Conservation (phyloP, 2,113 vertebrate genomes). For the Bambusicola thoracicus region DNA sequence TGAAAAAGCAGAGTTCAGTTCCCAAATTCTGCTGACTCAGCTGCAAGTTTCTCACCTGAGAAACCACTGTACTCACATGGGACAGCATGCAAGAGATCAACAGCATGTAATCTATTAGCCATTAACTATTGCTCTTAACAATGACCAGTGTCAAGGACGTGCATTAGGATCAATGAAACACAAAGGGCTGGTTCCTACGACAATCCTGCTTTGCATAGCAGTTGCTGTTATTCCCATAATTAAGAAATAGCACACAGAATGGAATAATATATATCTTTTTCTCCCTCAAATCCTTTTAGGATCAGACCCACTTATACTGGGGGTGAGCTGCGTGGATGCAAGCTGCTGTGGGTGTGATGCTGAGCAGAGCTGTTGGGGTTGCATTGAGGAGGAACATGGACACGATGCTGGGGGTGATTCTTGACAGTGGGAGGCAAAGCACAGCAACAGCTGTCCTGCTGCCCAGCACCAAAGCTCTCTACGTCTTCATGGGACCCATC, state of each 20-base stretch:
- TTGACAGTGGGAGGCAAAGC: neutral
- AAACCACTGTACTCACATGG: fast-evolving
- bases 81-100: neutral
- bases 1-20: neutral
- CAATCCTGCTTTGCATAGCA: neutral
- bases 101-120: neutral
- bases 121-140: slow-evolving; percentile 41
- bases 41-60: neutral
- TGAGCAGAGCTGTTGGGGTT: neutral
- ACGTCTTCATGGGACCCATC: fast-evolving
- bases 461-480: neutral
- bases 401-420: no score
- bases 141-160: neutral
- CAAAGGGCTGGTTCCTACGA: fast-evolving
- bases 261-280: neutral
- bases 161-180: neutral
- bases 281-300: neutral
- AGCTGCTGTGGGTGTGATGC: neutral
- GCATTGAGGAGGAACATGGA: neutral
- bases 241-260: neutral
- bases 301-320: fast-evolving
- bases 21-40: slow-evolving; percentile 30
- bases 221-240: neutral
- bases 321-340: neutral
- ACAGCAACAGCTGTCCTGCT: neutral